A percentile compares a stretch with the other conserved stretches of the same genome.
These are phyloP conservation scores for Tor tambroides DNA, from an alignment of 2,113 vertebrate species.

Conservation along the genomic window DNA sequence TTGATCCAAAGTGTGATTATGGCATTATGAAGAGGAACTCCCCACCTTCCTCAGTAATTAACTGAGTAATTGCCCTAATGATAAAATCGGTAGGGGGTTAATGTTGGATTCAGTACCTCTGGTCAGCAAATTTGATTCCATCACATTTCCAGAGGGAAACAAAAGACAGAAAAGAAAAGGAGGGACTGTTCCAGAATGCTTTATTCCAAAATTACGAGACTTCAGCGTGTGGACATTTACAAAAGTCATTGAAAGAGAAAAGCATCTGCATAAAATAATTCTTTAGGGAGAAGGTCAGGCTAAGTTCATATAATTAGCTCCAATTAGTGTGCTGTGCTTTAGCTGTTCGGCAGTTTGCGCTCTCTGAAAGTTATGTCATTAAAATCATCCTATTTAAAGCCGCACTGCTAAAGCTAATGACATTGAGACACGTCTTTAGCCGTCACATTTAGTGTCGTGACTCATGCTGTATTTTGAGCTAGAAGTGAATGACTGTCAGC, in stretches of 20 bases:
- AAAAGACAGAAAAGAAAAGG: constrained; percentile 10
- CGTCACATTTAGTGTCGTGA: not conserved
- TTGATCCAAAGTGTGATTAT: constrained; percentile 16
- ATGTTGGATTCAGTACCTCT: constrained; percentile 16
- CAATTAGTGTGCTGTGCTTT: not conserved
- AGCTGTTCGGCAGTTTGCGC: not conserved
- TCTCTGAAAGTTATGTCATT: not conserved
- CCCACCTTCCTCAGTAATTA: constrained; percentile 45
- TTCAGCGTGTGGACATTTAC: not conserved
- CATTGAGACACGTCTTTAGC: not conserved
- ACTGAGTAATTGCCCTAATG: constrained; percentile 45
- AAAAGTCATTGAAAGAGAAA: not conserved
- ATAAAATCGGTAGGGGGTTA: constrained; percentile 44
- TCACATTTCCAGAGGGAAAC: constrained; percentile 17
- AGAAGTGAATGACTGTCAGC: not conserved
- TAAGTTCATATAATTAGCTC: constrained; percentile 6
- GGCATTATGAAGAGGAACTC: constrained; percentile 38
- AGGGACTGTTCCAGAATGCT: not conserved
- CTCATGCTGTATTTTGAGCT: not conserved
- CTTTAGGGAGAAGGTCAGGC: constrained; percentile 18
- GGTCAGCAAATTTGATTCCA: constrained; percentile 1
- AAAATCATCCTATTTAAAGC: not conserved
- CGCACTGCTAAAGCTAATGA: not conserved
- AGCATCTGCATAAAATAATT: not conserved
- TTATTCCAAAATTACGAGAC: not conserved